phyloP scores from a whole-genome alignment of 2,797 vertebrate species.

The Peromyscus melanophrys region DNA sequence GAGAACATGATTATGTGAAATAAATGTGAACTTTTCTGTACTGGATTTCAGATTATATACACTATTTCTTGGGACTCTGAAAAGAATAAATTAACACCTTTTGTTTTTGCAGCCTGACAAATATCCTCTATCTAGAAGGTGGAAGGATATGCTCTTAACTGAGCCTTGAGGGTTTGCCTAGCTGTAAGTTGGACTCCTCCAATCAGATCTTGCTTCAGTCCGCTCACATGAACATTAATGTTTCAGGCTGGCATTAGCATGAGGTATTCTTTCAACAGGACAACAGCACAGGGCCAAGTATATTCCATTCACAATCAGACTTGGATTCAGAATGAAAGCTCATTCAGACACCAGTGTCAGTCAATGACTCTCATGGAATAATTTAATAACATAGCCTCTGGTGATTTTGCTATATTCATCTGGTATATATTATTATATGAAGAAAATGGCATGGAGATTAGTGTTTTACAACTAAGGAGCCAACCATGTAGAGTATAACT shows the following conservation, averaged over 20 bases:
- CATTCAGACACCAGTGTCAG: constrained; percentile 74
- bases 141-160: neutral
- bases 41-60: neutral
- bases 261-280: constrained; percentile 62
- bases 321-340: constrained; percentile 63
- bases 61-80: neutral
- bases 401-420: constrained; percentile 56
- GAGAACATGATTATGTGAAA: neutral
- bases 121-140: neutral
- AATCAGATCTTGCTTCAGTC: neutral
- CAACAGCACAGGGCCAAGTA: constrained; percentile 66
- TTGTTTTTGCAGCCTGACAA: neutral
- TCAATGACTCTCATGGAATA: constrained; percentile 69
- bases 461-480: constrained; percentile 31
- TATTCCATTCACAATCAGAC: constrained; percentile 68
- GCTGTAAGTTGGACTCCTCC: constrained; percentile 9
- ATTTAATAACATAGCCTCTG: neutral
- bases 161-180: neutral
- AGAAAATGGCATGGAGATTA: constrained; percentile 51
- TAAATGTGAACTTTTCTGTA: neutral
- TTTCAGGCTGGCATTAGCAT: constrained; percentile 7
- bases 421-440: constrained; percentile 72
- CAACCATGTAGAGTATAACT: constrained; percentile 1
- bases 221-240: constrained; percentile 14
- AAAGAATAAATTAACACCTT: neutral